phyloP scores from a whole-genome alignment of 2,113 vertebrate species.

The Gymnorhina tibicen region DNA sequence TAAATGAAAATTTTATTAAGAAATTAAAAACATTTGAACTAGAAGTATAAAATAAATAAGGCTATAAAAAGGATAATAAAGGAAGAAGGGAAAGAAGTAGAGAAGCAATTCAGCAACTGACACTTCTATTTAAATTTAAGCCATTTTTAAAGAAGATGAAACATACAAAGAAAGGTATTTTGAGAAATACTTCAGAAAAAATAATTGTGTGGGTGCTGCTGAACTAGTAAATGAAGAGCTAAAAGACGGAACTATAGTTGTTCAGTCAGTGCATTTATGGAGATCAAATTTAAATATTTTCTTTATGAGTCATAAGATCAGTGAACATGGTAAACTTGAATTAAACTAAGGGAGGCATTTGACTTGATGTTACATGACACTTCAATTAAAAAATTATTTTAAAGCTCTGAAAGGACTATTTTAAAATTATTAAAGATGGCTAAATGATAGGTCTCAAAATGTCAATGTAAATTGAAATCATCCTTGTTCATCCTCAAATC shows the following conservation, averaged over 20 bases:
- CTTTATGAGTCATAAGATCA: background rate
- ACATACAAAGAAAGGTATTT: background rate
- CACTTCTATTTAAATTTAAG: background rate
- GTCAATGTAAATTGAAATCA: background rate
- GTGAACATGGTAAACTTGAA: background rate
- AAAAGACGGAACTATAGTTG: background rate
- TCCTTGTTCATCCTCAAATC: background rate
- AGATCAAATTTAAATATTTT: background rate
- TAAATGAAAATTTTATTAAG: background rate
- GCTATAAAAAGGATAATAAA: background rate
- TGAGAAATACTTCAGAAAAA: background rate
- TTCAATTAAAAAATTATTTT: conserved; percentile 24
- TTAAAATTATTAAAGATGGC: background rate
- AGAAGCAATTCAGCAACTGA: background rate
- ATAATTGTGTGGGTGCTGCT: background rate
- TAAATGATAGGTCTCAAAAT: conserved; percentile 20
- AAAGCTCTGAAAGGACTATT: background rate
- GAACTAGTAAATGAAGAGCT: background rate
- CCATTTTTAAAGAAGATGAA: background rate
- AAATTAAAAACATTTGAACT: background rate
- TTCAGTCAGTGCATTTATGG: background rate
- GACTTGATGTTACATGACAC: background rate
- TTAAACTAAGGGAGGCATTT: background rate
- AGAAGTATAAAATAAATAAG: background rate
- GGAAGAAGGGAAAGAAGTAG: background rate